Evolutionary conservation across 23 tunicate genomes (phyloP).

Genomic region (Pegea sp.): DNA sequence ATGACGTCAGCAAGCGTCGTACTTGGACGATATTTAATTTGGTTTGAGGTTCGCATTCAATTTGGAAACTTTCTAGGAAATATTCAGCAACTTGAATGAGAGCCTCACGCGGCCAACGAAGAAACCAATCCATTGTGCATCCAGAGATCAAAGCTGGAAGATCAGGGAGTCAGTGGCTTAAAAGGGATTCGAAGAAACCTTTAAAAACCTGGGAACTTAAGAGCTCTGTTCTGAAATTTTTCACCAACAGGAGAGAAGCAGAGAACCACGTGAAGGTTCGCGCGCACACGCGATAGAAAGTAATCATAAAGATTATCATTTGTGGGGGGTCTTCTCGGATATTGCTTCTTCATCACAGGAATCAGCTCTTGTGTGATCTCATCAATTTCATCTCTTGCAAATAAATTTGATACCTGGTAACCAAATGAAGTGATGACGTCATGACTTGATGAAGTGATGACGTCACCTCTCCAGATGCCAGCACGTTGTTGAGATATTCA

Average conservation of each 20-base stretch:
- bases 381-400: slow-evolving; percentile 92
- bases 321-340: slow-evolving; percentile 90
- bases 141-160: slow-evolving; percentile 90
- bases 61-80: slow-evolving; percentile 57
- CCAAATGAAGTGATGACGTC: background rate
- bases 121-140: slow-evolving; percentile 99
- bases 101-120: slow-evolving; percentile 95
- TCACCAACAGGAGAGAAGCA: slow-evolving; percentile 99
- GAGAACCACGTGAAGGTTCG: slow-evolving; percentile 86
- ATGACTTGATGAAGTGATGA: background rate
- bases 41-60: slow-evolving; percentile 69
- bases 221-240: slow-evolving; percentile 81
- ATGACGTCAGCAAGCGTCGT: background rate
- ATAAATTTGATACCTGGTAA: slow-evolving; percentile 91
- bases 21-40: slow-evolving; percentile 83
- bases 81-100: slow-evolving; percentile 83
- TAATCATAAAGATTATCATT: slow-evolving; percentile 94
- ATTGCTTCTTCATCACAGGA: slow-evolving; percentile 81
- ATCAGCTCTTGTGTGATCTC: slow-evolving; percentile 82
- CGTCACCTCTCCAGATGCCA: slow-evolving; percentile 98
- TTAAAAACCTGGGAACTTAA: slow-evolving; percentile 78
- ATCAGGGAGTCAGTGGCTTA: too few relatives aligned
- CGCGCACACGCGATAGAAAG: slow-evolving; percentile 80
- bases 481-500: slow-evolving; percentile 96
- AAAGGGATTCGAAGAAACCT: too few relatives aligned